Evolutionary conservation across 1,140 invertebrate species (phyloP), one percentile per base, ranked within the genome.

Genomic region (Eumaeus atala): DNA sequence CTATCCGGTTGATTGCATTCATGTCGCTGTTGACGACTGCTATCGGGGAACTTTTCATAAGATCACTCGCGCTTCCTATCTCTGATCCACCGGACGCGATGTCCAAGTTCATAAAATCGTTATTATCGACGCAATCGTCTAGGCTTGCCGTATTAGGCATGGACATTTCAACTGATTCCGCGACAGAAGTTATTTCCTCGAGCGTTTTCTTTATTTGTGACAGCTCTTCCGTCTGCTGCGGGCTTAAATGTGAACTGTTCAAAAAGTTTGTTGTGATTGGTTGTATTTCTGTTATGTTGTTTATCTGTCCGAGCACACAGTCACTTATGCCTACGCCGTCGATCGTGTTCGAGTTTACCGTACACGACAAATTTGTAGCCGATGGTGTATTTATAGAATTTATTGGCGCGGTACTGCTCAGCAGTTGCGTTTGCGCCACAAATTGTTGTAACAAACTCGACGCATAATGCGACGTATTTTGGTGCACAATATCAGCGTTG

Each of bases 401-500:
- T 14, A 79, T 38, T 9, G 80, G 66, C 2, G 81, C 75, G 6
- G 80, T 77, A 63, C 88, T 88, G 59, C 88, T 91, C 17, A 92
- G 67, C 67, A 91, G 84, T 72, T 91, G 90, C 4, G 91, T 92
- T 71, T 90, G 90, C 38, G 89, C 90, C 51, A 90, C 90, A 65
- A 92, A 92, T 61, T 91, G 89, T 72, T 92, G 91, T 28, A 92
- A 66, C 66, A 91, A 73, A 54, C 89, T 90, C 9, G 90, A 91
- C 28, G 89, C 89, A 62, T 90, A 90, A 66, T 90, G 89, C 5
- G 85, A 82, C 6, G 85, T 76, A 48, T 82, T 87, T 42, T 87
- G 70, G 62, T 82, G 73, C 9, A 79, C 84, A 2, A 74, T 61
- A 54, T 87, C 88, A 1, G 87, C 83, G 48, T 82, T 84, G 11